phyloP scores from a whole-genome alignment of 1,140 invertebrate genomes.

The Probaryconus sp. region DNA sequence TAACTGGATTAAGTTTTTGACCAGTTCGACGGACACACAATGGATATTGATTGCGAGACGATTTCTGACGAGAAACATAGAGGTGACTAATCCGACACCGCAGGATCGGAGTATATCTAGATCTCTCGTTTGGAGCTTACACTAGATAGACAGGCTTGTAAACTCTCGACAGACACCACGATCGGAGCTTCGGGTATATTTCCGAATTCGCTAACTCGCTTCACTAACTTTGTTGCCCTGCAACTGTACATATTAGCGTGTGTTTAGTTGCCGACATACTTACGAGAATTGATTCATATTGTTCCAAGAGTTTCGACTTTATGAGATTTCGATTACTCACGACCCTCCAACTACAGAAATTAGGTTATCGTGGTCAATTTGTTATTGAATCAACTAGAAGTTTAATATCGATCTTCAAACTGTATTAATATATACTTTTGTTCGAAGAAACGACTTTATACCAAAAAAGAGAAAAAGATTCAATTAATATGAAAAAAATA shows the following conservation, averaged over 20 bases:
- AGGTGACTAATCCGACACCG: constrained; percentile 62
- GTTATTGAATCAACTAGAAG: too few relatives aligned
- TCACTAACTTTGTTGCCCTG: constrained; percentile 28
- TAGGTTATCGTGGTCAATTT: not conserved
- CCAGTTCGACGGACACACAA: constrained; percentile 45
- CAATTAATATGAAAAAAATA: too few relatives aligned
- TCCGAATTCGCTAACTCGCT: constrained; percentile 45
- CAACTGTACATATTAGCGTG: constrained; percentile 35
- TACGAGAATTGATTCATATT: constrained; percentile 35
- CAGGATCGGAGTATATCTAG: constrained; percentile 52
- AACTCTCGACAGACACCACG: constrained; percentile 44
- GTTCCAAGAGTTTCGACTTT: constrained; percentile 18
- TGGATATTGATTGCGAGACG: constrained; percentile 61
- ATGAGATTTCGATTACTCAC: constrained; percentile 26
- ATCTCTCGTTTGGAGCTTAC: constrained; percentile 51
- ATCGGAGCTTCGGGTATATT: constrained; percentile 31
- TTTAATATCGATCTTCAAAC: not conserved
- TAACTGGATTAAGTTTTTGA: constrained; percentile 64
- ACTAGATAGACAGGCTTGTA: constrained; percentile 55
- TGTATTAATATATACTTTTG: constrained; percentile 19
- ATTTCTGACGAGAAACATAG: constrained; percentile 48
- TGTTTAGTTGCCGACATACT: constrained; percentile 15
- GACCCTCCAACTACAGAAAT: constrained; percentile 4
- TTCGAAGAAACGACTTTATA: too few relatives aligned
- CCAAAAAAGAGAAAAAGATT: too few relatives aligned